These are phyloP conservation scores for Gandaritis pyraliata DNA, from an alignment of 2,888 invertebrate species.

Conservation along the genomic window DNA sequence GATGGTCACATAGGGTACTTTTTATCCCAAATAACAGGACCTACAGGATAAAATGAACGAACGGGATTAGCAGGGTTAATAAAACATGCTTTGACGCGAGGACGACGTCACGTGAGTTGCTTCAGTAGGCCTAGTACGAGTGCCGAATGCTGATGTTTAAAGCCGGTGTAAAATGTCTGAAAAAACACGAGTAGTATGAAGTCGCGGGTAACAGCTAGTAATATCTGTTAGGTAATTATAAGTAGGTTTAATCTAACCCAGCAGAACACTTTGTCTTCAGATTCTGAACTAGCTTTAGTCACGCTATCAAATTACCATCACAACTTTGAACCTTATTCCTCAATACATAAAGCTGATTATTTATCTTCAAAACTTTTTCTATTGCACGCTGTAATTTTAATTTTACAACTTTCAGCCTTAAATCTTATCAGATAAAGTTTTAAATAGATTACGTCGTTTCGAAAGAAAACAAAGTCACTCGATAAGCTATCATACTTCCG, in stretches of 20 bases:
- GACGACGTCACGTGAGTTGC: no score
- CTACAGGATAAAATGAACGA: no score
- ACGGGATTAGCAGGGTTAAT: no score
- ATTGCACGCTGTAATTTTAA: constrained; percentile 8
- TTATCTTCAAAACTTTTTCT: background rate
- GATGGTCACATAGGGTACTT: no score
- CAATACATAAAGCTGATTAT: background rate
- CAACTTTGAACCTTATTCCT: background rate
- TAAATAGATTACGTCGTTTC: constrained; percentile 13
- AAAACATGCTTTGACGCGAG: no score
- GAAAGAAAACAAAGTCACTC: constrained; percentile 17
- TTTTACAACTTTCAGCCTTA: background rate
- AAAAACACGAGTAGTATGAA: no score
- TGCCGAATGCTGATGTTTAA: no score
- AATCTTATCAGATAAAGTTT: constrained; percentile 15
- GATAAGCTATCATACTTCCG: constrained; percentile 23
- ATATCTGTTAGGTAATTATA: background rate
- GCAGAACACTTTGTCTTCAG: background rate
- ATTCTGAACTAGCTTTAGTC: background rate
- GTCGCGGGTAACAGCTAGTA: no score
- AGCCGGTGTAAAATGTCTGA: no score
- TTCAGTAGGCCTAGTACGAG: no score
- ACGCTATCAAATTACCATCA: background rate
- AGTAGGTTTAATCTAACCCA: background rate
- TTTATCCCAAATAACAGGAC: no score